Percentiles rank a stretch among this genome's conserved stretches.
These are phyloP conservation scores for Drosophila acutilabella DNA, from an alignment of 2,888 invertebrate species.

Conservation along the genomic window DNA sequence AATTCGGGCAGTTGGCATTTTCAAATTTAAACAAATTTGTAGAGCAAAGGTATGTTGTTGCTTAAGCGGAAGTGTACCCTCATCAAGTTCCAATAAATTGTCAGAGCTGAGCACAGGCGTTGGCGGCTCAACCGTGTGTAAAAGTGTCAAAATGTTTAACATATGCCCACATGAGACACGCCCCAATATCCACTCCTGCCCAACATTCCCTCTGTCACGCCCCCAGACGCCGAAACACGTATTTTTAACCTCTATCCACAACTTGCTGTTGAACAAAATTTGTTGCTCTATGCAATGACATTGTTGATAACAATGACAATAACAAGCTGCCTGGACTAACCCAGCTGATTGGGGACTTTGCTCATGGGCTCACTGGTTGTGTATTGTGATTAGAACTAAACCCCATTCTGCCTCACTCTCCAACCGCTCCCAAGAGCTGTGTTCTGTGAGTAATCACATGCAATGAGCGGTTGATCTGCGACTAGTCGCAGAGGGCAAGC, in stretches of 20 bases:
- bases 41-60: constrained; percentile 9
- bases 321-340: constrained; percentile 57
- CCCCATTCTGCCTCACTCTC: neutral
- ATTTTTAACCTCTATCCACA: neutral
- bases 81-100: constrained; percentile 71
- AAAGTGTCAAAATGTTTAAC: constrained; percentile 79
- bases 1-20: constrained; percentile 44
- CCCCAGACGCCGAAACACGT: neutral
- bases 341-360: constrained; percentile 47
- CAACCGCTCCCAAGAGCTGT: constrained; percentile 23
- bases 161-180: constrained; percentile 74
- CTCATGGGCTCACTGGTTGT: constrained; percentile 20
- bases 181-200: neutral
- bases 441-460: constrained; percentile 55
- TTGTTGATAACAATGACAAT: constrained; percentile 76
- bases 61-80: constrained; percentile 56
- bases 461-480: constrained; percentile 60
- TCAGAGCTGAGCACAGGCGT: constrained; percentile 57
- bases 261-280: constrained; percentile 35
- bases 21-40: constrained; percentile 58
- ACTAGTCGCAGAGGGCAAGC: constrained; percentile 9
- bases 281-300: constrained; percentile 59
- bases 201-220: too few species aligned
- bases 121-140: constrained; percentile 64
- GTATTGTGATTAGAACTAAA: constrained; percentile 44